Base-by-base conservation (phyloP, 2,888 invertebrate species). In the Myopa tessellatipennis region DNA sequence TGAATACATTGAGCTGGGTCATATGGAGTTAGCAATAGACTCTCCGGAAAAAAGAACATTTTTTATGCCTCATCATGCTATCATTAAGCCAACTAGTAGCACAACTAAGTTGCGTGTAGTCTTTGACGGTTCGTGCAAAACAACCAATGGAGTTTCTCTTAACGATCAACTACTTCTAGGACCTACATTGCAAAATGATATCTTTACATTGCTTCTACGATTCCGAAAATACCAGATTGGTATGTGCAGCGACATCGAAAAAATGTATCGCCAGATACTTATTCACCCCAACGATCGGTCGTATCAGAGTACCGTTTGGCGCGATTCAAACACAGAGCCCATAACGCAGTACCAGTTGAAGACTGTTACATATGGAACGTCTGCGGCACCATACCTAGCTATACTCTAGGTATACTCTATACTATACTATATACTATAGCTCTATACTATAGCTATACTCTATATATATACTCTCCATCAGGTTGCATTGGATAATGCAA, bases 381-480 rank as follows among this genome's bases (percentile, higher is more conserved):
- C 65, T 12, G 63, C 71, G 16, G 76, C 76, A n/a, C 76, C 50
- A 63, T 76, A 61, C 38, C 61, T 76, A 10, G 76, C 71, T 3
- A 70, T 58, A 40, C n/a, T n/a, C n/a, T n/a, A n/a, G n/a, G n/a
- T n/a, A n/a, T n/a, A n/a, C n/a, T n/a, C n/a, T n/a, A n/a, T n/a
- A n/a, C n/a, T n/a, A n/a, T n/a, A n/a, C n/a, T n/a, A n/a, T n/a
- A n/a, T n/a, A n/a, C n/a, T n/a, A n/a, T n/a, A n/a, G n/a, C n/a
- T n/a, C n/a, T n/a, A n/a, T n/a, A n/a, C n/a, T n/a, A n/a, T n/a
- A n/a, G n/a, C n/a, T n/a, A n/a, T n/a, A n/a, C n/a, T n/a, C n/a
- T n/a, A n/a, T n/a, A n/a, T n/a, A n/a, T n/a, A n/a, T n/a, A 60
- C 75, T 5, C 26, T 69, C 2, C 26, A 68, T 38, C 52, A 76